Evolutionary conservation across 2,113 vertebrate genomes (phyloP).

Genomic region (Rhea pennata): DNA sequence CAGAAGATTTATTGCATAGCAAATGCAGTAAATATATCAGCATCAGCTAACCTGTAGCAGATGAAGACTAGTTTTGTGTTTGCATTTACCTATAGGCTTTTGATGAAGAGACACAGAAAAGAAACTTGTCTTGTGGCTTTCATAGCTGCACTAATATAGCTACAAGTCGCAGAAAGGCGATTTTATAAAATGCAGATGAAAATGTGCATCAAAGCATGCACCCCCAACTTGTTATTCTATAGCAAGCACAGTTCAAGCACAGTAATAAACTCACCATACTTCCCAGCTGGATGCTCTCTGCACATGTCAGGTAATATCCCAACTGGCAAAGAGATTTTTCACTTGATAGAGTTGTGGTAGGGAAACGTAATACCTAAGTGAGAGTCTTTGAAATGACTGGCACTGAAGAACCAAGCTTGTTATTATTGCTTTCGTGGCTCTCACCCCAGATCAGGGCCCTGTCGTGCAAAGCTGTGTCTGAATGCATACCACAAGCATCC

Average conservation of each 20-base stretch:
- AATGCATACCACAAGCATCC: neutral
- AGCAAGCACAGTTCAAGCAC: neutral
- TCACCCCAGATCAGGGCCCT: neutral
- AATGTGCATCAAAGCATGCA: neutral
- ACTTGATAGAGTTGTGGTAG: neutral
- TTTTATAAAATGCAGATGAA: neutral
- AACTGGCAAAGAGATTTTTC: neutral
- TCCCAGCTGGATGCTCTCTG: neutral
- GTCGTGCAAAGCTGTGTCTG: neutral
- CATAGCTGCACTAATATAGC: neutral
- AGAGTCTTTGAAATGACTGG: neutral
- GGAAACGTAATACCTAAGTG: neutral
- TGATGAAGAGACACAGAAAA: neutral
- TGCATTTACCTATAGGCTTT: constrained; percentile 15
- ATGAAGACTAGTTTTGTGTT: neutral
- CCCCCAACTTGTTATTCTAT: neutral
- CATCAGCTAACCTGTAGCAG: neutral
- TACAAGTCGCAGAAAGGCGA: neutral
- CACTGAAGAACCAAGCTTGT: neutral
- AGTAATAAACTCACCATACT: neutral
- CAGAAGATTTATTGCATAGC: neutral
- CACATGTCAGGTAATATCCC: neutral
- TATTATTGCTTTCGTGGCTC: neutral
- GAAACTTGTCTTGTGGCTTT: neutral
- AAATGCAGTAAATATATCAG: neutral